Evolutionary conservation across 1,140 invertebrate genomes (phyloP), one percentile per base, ranked within the genome.

Genomic region (Panulirus ornatus): DNA sequence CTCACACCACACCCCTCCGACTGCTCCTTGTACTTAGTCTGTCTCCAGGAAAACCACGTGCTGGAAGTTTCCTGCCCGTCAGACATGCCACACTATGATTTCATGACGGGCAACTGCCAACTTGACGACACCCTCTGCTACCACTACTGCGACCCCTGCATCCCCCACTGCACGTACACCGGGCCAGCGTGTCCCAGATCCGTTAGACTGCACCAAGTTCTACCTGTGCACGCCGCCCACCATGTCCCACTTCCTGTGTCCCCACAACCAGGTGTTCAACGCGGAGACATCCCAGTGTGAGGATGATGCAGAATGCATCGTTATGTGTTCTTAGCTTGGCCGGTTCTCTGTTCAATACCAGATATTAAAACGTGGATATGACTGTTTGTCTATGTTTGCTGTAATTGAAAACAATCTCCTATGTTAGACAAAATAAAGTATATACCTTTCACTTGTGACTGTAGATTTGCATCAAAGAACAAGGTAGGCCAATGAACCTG

Each of bases 141-240:
- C 78, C 22, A 47, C n/a, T 81, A 81, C 78, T 81, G 78, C 47
- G 78, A 81, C 78, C 27, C 78, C 27, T 81, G 78, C 19, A 27
- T 81, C 8, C 78, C 78, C 27, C 78, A 81, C 47, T 81, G 78
- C 27, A 81, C 78, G 1, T 8, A 11, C 2, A 8, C 9, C 11
- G n/a, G 51, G 30, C 22, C n/a, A 81, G 54, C 78, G 47, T 9
- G 44, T 81, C 9, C 16, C 42, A 16, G 78, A 81, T 44, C 78
- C 78, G 2, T 47, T n/a, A 1, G 44, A 81, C 78, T 81, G 78
- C 44, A n/a, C 22, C 51, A 42, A 47, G 27, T 81, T 81, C 36
- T 54, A 81, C n/a, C 40, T 81, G 5, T 81, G 78, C 16, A 51
- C 22, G n/a, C 42, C 44, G 11, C 42, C 42, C 44, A 54, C 16